These are phyloP conservation scores for Sceloporus tristichus DNA, from an alignment of 2,113 vertebrate species.

Conservation along the genomic window DNA sequence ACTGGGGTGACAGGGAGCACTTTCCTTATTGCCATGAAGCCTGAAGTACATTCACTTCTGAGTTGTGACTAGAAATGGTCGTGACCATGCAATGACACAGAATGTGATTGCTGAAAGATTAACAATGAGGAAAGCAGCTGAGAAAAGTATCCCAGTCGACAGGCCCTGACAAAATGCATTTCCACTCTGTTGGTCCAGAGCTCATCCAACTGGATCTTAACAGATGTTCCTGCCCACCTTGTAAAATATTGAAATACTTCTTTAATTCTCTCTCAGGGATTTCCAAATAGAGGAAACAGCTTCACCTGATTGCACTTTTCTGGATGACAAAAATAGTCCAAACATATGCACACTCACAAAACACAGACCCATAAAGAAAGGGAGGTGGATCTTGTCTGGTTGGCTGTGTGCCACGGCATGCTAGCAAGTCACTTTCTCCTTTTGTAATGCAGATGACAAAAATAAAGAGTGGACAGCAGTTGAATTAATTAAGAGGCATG, in stretches of 20 bases:
- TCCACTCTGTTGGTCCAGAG: conserved; percentile 57
- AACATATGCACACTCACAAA: conserved; percentile 47
- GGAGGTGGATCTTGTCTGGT: conserved; percentile 18
- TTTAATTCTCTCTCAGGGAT: conserved; percentile 61
- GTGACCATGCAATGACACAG: conserved; percentile 55
- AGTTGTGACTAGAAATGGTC: conserved; percentile 63
- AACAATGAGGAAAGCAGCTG: conserved; percentile 54
- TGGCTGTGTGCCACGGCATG: conserved; percentile 52
- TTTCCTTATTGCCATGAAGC: background rate
- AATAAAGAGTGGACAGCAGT: conserved; percentile 10
- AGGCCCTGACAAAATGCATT: conserved; percentile 56
- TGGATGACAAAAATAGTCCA: conserved; percentile 53
- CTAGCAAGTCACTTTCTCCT: conserved; percentile 35
- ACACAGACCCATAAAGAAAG: conserved; percentile 40
- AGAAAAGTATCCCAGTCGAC: conserved; percentile 57
- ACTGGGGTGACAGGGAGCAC: background rate
- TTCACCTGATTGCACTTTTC: conserved; percentile 56
- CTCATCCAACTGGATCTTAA: conserved; percentile 56
- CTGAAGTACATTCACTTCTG: conserved; percentile 14
- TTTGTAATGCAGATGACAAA: conserved; percentile 66
- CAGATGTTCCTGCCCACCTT: conserved; percentile 62
- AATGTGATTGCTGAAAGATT: conserved; percentile 60
- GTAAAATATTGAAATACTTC: conserved; percentile 66
- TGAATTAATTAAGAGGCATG: conserved; percentile 54
- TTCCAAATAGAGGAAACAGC: conserved; percentile 50